Evolutionary conservation across 2,113 vertebrate species (phyloP).

Genomic region (Pedionomus torquatus): DNA sequence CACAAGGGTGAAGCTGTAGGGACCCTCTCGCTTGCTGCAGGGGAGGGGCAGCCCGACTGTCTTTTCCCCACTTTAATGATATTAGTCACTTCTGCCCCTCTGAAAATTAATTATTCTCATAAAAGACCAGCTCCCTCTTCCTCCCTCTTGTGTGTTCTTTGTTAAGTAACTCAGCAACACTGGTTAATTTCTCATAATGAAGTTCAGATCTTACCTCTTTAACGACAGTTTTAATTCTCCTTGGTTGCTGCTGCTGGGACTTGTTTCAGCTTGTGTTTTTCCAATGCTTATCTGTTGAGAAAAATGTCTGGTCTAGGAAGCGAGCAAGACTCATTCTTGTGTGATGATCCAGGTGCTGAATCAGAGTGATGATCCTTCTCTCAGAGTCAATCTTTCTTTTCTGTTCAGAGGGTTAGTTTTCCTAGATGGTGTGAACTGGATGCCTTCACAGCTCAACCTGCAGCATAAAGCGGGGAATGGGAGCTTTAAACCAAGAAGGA

Average conservation of each 20-base stretch:
- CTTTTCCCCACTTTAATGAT: neutral
- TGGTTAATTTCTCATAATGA: neutral
- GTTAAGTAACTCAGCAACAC: neutral
- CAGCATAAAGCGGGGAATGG: neutral
- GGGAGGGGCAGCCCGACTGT: neutral
- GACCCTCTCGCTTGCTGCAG: neutral
- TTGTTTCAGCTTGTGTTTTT: neutral
- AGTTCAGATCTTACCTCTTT: neutral
- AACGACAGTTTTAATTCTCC: neutral
- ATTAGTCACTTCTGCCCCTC: neutral
- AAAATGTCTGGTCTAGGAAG: neutral
- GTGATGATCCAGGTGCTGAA: neutral
- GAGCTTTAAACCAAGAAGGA: conserved; percentile 24
- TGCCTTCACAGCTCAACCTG: conserved; percentile 12
- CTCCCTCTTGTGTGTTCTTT: neutral
- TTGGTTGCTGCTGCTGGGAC: neutral
- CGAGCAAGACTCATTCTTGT: neutral
- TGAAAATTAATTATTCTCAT: neutral
- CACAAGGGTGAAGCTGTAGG: neutral
- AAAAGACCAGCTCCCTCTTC: neutral
- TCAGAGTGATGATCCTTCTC: neutral
- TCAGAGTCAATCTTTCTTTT: neutral
- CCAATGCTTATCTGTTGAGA: neutral
- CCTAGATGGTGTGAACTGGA: neutral
- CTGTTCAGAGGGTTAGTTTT: conserved; percentile 9